phyloP scores from a whole-genome alignment of 30 jellyfish, hydroid and myxozoan species.

The Pseudorhiza aurosa region DNA sequence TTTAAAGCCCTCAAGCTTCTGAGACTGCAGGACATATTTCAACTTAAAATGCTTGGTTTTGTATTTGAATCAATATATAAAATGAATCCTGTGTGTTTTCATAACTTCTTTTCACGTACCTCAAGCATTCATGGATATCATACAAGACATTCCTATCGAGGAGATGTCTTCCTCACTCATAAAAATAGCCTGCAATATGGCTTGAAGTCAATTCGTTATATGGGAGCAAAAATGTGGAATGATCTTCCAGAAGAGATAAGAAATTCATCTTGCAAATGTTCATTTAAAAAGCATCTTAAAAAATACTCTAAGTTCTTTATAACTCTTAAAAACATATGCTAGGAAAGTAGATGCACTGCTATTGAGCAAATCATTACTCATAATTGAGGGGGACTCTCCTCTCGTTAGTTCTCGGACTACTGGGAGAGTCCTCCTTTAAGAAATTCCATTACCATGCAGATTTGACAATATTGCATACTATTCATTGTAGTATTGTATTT shows the following conservation, averaged over 20 bases:
- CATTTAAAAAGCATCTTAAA: not conserved
- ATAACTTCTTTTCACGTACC: not conserved
- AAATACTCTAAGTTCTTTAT: not conserved
- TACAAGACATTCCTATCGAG: constrained; percentile 6
- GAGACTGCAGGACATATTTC: constrained; percentile 15
- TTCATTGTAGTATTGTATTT: not conserved
- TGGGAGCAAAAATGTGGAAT: constrained; percentile 10
- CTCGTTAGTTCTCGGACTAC: constrained; percentile 1
- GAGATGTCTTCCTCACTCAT: not conserved
- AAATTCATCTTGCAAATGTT: not conserved
- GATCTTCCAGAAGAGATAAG: not conserved
- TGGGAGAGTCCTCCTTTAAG: constrained; percentile 1
- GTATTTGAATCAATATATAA: too few relatives aligned
- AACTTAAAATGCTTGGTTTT: too few relatives aligned
- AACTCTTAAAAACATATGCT: not conserved
- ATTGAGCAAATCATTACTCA: not conserved
- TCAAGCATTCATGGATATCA: not conserved
- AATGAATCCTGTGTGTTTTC: not conserved
- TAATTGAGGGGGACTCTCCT: not conserved
- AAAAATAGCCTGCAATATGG: constrained; percentile 15
- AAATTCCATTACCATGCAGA: not conserved
- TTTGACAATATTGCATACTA: not conserved
- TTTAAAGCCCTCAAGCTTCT: not conserved
- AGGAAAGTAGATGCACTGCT: not conserved
- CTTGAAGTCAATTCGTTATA: not conserved